Conservation (phyloP, 2,888 invertebrate genomes). For the Thumatha senex region DNA sequence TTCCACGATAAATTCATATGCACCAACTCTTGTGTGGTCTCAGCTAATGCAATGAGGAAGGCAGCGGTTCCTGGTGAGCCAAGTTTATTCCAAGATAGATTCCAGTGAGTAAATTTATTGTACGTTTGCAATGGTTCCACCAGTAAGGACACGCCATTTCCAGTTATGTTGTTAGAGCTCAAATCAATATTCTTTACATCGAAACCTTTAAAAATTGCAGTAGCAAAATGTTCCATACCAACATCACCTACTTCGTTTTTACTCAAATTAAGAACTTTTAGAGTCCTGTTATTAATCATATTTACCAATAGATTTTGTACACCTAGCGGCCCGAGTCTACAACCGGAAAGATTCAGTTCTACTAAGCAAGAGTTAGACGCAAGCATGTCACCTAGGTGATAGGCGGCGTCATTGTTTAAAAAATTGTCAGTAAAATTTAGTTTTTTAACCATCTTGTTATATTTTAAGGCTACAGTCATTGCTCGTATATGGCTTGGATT, state of each 20-base stretch:
- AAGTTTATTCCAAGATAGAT: constrained; percentile 66
- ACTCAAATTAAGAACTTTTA: constrained; percentile 50
- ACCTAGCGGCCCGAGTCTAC: constrained; percentile 59
- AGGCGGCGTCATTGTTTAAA: constrained; percentile 59
- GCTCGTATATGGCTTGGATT: constrained; percentile 56
- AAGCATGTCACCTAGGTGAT: constrained; percentile 64
- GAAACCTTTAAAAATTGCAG: constrained; percentile 45
- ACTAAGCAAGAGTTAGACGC: constrained; percentile 46
- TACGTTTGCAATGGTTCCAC: constrained; percentile 52
- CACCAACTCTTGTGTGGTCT: constrained; percentile 44
- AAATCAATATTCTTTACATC: constrained; percentile 48
- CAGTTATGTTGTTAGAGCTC: constrained; percentile 54
- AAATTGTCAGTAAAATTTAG: constrained; percentile 63
- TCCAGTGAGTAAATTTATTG: constrained; percentile 50
- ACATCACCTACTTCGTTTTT: constrained; percentile 53
- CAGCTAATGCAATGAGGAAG: constrained; percentile 45
- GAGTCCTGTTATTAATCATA: constrained; percentile 43
- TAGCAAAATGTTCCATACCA: constrained; percentile 48
- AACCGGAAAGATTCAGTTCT: constrained; percentile 60
- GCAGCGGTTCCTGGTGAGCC: constrained; percentile 39
- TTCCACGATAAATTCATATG: constrained; percentile 64
- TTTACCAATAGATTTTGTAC: constrained; percentile 41
- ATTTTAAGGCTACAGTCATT: constrained; percentile 57
- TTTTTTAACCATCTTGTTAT: constrained; percentile 52
- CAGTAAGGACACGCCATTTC: constrained; percentile 44